phyloP scores from a whole-genome alignment of 2,888 invertebrate species.

The Acleris holmiana region DNA sequence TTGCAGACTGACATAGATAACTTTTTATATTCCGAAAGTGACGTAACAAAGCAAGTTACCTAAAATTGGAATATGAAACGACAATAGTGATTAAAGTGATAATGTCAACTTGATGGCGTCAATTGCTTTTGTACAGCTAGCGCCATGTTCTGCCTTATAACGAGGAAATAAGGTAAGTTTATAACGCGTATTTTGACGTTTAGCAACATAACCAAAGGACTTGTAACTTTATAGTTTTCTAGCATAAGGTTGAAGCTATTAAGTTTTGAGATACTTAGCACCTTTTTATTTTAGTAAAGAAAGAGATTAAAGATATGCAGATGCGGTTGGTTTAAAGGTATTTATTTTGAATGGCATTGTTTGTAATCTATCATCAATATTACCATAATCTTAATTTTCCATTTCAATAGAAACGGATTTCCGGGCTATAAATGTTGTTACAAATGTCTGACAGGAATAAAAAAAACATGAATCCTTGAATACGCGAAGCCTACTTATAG shows the following conservation, averaged over 20 bases:
- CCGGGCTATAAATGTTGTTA: too few relatives aligned
- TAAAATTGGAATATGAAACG: not conserved
- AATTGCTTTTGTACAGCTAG: not conserved
- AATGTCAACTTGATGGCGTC: not conserved
- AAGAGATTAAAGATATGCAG: constrained; percentile 11
- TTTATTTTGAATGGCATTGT: not conserved
- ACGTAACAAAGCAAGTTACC: too few relatives aligned
- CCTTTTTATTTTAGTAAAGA: not conserved
- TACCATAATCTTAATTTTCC: not conserved
- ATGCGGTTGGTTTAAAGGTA: not conserved
- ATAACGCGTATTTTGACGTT: too few relatives aligned
- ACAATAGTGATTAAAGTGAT: not conserved
- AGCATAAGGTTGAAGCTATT: not conserved
- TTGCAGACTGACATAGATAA: too few relatives aligned
- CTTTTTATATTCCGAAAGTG: too few relatives aligned
- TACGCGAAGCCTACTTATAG: too few relatives aligned
- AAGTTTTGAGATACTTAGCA: not conserved
- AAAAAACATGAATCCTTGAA: too few relatives aligned
- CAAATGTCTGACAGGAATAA: too few relatives aligned
- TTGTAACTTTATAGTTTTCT: not conserved
- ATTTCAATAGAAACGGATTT: constrained; percentile 3
- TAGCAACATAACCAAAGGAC: too few relatives aligned
- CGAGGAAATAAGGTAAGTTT: too few relatives aligned
- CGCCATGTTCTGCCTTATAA: too few relatives aligned
- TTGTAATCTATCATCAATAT: not conserved